These are phyloP conservation scores for Spea hammondii DNA, from an alignment of 2,797 vertebrate genomes.

Conservation along the genomic window DNA sequence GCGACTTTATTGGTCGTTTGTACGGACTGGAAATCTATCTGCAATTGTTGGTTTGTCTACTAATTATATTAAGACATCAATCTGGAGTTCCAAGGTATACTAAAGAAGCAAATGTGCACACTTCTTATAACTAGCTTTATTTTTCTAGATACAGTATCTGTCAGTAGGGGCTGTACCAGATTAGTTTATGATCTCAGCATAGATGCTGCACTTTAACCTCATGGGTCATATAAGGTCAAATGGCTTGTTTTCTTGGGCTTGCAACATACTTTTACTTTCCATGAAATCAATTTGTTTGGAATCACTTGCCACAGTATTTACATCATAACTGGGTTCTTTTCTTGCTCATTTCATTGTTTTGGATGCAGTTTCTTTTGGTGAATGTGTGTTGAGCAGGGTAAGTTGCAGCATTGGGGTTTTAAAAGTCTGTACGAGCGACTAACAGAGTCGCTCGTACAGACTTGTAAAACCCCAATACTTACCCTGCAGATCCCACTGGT, in stretches of 20 bases:
- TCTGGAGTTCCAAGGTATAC: neutral
- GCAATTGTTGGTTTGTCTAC: neutral
- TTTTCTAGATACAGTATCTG: constrained; percentile 9
- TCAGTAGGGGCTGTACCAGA: neutral
- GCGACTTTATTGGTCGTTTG: no score
- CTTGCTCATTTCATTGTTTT: no score
- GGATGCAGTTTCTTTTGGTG: no score
- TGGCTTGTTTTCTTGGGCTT: constrained; percentile 37
- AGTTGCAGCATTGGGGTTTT: no score
- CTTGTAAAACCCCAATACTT: no score
- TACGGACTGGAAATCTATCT: no score
- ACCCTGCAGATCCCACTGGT: no score
- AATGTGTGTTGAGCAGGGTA: no score
- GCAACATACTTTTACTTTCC: constrained; percentile 28
- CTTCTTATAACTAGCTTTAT: constrained; percentile 14
- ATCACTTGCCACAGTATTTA: no score
- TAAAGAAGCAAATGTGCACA: neutral
- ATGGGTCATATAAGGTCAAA: constrained; percentile 40
- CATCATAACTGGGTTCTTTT: no score
- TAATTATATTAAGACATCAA: constrained; percentile 29
- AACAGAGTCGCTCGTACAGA: no score
- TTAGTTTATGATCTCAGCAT: constrained; percentile 24
- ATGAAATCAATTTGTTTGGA: constrained; percentile 45
- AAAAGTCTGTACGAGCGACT: no score
- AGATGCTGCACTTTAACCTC: constrained; percentile 38